Conservation (phyloP, 2,797 vertebrate species). For the Anolis apletophallus region DNA sequence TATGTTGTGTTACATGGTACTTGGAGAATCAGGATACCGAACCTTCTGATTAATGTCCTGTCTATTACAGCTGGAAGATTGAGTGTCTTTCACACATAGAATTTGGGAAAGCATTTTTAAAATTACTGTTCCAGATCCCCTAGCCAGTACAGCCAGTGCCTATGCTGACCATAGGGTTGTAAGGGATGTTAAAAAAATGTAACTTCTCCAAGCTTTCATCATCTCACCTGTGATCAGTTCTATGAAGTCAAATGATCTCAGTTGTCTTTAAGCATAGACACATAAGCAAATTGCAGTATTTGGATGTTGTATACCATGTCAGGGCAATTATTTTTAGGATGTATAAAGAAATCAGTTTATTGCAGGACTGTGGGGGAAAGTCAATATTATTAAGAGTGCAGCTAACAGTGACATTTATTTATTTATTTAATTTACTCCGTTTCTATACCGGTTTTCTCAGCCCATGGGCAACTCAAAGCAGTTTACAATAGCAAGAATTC, state of each 20-base stretch:
- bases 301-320: not conserved
- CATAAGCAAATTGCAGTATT: no score
- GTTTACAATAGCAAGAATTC: no score
- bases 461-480: no score
- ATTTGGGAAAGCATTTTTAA: no score
- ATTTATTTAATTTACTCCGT: no score
- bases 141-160: no score
- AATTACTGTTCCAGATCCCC: no score
- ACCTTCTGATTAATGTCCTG: not conserved
- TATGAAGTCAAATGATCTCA: not conserved
- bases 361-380: not conserved
- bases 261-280: not conserved
- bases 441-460: no score
- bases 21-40: not conserved
- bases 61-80: not conserved
- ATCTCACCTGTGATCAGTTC: not conserved
- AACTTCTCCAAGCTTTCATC: no score
- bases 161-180: no score
- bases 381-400: not conserved
- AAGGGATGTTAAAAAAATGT: no score
- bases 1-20: not conserved
- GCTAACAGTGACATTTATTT: not conserved
- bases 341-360: not conserved
- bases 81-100: not conserved
- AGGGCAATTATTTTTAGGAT: not conserved